These are phyloP conservation scores for Griposia aprilina DNA, from an alignment of 2,888 invertebrate genomes.

Conservation along the genomic window DNA sequence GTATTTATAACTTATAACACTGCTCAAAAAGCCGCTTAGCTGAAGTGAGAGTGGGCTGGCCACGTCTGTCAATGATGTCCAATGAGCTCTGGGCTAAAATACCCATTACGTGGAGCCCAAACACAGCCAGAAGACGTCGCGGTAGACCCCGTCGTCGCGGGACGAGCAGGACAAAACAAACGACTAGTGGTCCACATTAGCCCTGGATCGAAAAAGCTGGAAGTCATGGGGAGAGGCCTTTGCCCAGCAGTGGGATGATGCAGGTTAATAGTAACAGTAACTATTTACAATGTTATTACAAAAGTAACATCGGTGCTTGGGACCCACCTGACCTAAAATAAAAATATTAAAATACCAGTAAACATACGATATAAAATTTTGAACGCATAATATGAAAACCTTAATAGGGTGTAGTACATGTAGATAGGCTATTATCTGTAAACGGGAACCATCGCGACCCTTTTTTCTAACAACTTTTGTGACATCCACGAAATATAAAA, in stretches of 20 bases:
- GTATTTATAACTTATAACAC: no score
- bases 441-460: conserved; percentile 36
- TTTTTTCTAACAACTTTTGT: conserved; percentile 39
- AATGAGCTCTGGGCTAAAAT: not conserved
- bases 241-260: not conserved
- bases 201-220: not conserved
- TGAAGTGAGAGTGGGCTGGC: no score
- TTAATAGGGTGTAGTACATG: conserved; percentile 41
- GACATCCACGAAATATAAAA: conserved; percentile 14
- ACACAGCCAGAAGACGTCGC: not conserved
- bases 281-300: not conserved
- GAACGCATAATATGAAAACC: conserved; percentile 25
- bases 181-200: not conserved
- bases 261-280: not conserved
- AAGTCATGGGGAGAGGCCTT: not conserved
- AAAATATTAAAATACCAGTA: conserved; percentile 16
- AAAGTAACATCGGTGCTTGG: not conserved
- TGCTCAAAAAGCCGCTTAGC: no score
- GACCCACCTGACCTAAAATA: not conserved
- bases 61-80: no score
- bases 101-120: not conserved
- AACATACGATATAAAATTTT: conserved; percentile 18
- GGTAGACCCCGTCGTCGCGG: not conserved
- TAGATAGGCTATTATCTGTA: conserved; percentile 15
- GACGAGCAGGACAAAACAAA: not conserved